phyloP scores from a whole-genome alignment of 2,888 invertebrate genomes.

The Pristionchus mayeri region DNA sequence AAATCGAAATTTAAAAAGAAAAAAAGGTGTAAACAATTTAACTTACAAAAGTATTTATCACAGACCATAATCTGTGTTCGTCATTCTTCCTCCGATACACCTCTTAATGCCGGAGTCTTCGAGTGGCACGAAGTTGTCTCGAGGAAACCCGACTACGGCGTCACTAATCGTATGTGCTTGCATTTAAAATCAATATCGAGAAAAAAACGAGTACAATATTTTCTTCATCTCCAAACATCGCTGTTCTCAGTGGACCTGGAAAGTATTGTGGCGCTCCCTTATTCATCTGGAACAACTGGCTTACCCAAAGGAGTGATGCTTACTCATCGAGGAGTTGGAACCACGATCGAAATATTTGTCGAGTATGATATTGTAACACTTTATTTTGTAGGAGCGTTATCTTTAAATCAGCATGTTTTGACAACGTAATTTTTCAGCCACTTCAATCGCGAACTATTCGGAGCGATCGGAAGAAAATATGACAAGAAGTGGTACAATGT shows the following conservation, averaged over 20 bases:
- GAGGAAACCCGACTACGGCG: background rate
- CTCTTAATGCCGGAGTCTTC: background rate
- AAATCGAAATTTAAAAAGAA: no score
- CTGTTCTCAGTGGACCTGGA: background rate
- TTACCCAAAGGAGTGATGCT: conserved; percentile 86
- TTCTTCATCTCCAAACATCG: no score
- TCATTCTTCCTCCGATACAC: background rate
- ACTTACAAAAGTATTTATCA: no score
- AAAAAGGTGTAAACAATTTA: no score
- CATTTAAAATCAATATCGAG: background rate
- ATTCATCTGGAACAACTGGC: conserved; percentile 85
- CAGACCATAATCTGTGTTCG: conserved; percentile 39
- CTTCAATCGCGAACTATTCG: background rate
- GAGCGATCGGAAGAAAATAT: conserved; percentile 55
- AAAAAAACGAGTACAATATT: background rate
- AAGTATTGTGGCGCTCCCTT: conserved; percentile 62
- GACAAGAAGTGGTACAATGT: conserved; percentile 72
- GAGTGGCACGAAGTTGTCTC: conserved; percentile 15
- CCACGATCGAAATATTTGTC: conserved; percentile 62
- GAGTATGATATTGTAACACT: conserved; percentile 51
- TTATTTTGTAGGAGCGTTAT: background rate
- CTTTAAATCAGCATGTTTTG: no score
- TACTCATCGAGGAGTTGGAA: conserved; percentile 84
- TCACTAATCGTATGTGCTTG: background rate
- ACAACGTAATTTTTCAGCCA: background rate